Percentiles rank a stretch among this genome's conserved stretches.
These are phyloP conservation scores for Parapristionchus giblindavisi DNA, from an alignment of 2,888 invertebrate genomes.

Conservation along the genomic window DNA sequence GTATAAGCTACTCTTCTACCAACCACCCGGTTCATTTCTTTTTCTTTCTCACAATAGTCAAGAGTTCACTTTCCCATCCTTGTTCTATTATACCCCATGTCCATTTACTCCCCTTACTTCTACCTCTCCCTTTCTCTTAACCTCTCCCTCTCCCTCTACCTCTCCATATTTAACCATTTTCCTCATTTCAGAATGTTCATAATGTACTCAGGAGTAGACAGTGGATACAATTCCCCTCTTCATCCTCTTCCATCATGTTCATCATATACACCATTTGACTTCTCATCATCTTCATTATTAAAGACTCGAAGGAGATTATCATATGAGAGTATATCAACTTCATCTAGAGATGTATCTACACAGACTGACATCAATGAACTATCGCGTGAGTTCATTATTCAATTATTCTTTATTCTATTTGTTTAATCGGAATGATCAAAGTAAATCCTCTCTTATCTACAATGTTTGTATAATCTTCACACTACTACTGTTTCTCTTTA, in stretches of 20 bases:
- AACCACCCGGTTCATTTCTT: conserved; percentile 22
- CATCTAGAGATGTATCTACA: background rate
- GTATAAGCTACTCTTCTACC: conserved; percentile 21
- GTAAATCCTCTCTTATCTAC: background rate
- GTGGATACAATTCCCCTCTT: conserved; percentile 13
- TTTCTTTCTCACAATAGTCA: background rate
- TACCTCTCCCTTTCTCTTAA: background rate
- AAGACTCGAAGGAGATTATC: conserved; percentile 3
- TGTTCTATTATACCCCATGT: background rate
- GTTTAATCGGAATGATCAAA: conserved; percentile 31
- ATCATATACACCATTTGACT: background rate
- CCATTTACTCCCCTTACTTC: background rate
- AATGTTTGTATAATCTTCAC: conserved; percentile 7
- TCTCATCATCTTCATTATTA: background rate
- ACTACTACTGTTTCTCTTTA: background rate
- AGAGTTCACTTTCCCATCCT: background rate
- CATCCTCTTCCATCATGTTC: conserved; percentile 12
- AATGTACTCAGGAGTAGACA: background rate
- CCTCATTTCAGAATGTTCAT: no score
- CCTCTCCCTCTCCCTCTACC: background rate
- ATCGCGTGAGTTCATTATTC: conserved; percentile 5
- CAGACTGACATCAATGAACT: conserved; percentile 24
- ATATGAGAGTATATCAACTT: background rate
- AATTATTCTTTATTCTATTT: conserved; percentile 5
- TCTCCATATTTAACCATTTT: no score